Evolutionary conservation across 2,113 vertebrate species (phyloP), one percentile per base, ranked within the genome.

Genomic region (Tyrannus savana): DNA sequence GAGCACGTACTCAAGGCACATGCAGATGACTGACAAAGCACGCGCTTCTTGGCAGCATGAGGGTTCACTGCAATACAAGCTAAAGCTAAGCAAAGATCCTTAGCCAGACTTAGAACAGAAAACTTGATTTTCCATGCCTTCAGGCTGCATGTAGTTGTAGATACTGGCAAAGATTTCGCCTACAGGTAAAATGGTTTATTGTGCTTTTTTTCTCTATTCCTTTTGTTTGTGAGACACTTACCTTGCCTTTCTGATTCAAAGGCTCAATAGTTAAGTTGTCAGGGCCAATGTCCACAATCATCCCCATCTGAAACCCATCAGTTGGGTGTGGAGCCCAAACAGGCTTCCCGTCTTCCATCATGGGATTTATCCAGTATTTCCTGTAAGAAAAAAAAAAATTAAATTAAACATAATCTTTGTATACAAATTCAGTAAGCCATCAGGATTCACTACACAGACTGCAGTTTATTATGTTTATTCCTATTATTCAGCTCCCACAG

Each of bases 231-330:
- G 30, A 79, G 59, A 82, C 46, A 76, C 99, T 98, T 94, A 99
- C 99, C 99, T 99, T 99, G 83, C 98, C 99, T 90, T 97, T 99
- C 94, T 98, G 98, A 84, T 98, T 98, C 62, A 99, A 97, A 30
- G 99, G 98, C 55, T 99, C 99, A 79, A 99, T 99, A 91, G 98
- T 99, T 96, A 99, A 97, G 88, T 98, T 99, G 98, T 99, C 98
- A 2, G 99, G 96, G 14, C 99, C 99, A 58, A 99, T 99, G 96
- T 99, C 99, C 92, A 99, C 98, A 39, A 99, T 99, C 47, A 98
- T 98, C n/a, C 99, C 99, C 98, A 99, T 98, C 97, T 99, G 99
- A 98, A 99, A 99, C 17, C 99, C 99, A 94, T 99, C 99, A 17
- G 98, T 93, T 28, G 99, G 98, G 97, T 99, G 99, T 17, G 99